These are phyloP conservation scores for Prionailurus viverrinus DNA, from an alignment of 2,113 vertebrate genomes.

Conservation along the genomic window DNA sequence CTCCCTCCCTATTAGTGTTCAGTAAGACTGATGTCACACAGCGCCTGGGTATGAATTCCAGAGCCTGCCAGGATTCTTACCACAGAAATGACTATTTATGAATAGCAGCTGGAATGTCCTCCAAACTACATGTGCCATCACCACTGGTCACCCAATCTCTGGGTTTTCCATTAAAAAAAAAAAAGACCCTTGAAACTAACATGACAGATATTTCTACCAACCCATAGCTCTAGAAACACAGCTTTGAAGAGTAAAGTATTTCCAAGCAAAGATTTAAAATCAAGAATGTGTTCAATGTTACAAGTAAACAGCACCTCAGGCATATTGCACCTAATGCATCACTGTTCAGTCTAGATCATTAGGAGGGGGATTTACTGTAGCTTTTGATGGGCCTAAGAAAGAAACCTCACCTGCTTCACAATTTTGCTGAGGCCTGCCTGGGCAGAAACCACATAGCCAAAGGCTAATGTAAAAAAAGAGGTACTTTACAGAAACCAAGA, in stretches of 20 bases:
- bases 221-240: neutral
- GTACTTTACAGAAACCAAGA: constrained; percentile 51
- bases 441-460: constrained; percentile 47
- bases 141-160: neutral
- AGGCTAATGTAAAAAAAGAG: neutral
- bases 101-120: neutral
- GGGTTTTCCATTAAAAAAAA: neutral
- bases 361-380: neutral
- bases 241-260: neutral
- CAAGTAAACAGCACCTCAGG: neutral
- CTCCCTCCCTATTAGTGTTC: neutral
- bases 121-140: neutral
- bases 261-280: neutral
- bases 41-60: neutral
- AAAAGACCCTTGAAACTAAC: neutral
- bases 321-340: no score
- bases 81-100: neutral
- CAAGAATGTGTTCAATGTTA: neutral
- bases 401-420: constrained; percentile 37
- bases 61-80: neutral
- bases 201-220: neutral
- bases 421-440: neutral
- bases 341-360: neutral
- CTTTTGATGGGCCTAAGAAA: neutral
- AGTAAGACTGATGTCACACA: neutral